Percentiles rank a stretch among this genome's conserved stretches.
Conservation (phyloP, 64 coral and sea anemone genomes). For the Orbicella faveolata region DNA sequence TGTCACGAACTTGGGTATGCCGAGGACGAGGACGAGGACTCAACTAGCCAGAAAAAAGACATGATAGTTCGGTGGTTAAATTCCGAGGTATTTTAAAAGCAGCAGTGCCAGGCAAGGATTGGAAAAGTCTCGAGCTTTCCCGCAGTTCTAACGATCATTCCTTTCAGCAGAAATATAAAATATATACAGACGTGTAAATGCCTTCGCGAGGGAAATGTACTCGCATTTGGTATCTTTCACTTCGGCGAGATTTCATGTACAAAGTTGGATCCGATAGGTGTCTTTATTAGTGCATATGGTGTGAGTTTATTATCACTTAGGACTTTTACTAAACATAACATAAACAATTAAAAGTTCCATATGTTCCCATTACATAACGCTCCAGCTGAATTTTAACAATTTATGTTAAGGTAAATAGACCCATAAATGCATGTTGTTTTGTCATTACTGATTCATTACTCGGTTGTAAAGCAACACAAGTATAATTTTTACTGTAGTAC, state of each 20-base stretch:
- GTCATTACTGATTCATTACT: too few relatives aligned
- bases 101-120: not conserved
- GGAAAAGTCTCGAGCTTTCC: not conserved
- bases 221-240: too few relatives aligned
- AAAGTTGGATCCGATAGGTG: not conserved
- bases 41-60: not conserved
- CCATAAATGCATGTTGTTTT: too few relatives aligned
- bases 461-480: too few relatives aligned
- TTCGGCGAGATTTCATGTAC: too few relatives aligned
- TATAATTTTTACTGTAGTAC: too few relatives aligned
- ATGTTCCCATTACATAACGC: not conserved
- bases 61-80: slow-evolving; percentile 12
- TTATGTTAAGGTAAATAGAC: too few relatives aligned
- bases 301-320: not conserved
- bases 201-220: not conserved
- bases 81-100: not conserved
- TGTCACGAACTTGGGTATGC: not conserved
- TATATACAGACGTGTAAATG: not conserved
- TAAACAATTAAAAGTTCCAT: not conserved
- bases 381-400: not conserved
- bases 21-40: not conserved
- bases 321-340: not conserved
- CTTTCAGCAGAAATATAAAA: not conserved
- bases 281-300: not conserved
- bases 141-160: not conserved